phyloP scores from a whole-genome alignment of 2,888 invertebrate species.

The Leucophora obtusa region DNA sequence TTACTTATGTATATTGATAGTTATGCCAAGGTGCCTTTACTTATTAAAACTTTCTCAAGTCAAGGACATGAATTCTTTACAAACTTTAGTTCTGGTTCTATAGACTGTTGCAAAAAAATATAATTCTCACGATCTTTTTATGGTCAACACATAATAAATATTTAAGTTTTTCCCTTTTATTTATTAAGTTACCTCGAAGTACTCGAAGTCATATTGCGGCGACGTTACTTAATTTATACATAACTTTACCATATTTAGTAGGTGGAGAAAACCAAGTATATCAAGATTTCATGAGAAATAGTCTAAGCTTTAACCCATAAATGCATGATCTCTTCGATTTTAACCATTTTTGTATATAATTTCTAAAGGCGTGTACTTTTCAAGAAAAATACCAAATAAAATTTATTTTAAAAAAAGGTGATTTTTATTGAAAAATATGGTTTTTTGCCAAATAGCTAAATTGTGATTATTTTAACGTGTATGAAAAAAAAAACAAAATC shows the following conservation, averaged over 20 bases:
- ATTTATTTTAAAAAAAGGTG: too few species aligned
- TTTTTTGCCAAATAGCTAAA: too few species aligned
- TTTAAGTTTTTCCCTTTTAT: conserved; percentile 24
- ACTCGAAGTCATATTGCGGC: neutral
- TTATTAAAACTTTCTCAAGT: conserved; percentile 57
- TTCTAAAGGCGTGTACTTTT: too few species aligned
- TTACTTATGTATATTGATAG: conserved; percentile 7
- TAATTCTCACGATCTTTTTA: conserved; percentile 68
- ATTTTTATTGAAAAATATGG: too few species aligned
- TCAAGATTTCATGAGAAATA: too few species aligned
- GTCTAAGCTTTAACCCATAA: too few species aligned
- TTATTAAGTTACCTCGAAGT: neutral
- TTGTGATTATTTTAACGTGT: too few species aligned
- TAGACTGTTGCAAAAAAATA: conserved; percentile 40
- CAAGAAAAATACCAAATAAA: too few species aligned
- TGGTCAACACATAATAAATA: conserved; percentile 66
- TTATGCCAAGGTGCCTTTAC: conserved; percentile 12
- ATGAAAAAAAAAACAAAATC: too few species aligned
- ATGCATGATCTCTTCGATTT: too few species aligned
- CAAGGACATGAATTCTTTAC: conserved; percentile 61
- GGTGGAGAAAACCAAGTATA: conserved; percentile 39
- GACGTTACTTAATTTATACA: conserved; percentile 56
- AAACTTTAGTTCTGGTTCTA: conserved; percentile 22
- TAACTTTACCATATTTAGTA: conserved; percentile 61
- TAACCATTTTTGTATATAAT: too few species aligned